Conservation (phyloP, 64 coral and sea anemone species). For the Pocillopora damicornis region DNA sequence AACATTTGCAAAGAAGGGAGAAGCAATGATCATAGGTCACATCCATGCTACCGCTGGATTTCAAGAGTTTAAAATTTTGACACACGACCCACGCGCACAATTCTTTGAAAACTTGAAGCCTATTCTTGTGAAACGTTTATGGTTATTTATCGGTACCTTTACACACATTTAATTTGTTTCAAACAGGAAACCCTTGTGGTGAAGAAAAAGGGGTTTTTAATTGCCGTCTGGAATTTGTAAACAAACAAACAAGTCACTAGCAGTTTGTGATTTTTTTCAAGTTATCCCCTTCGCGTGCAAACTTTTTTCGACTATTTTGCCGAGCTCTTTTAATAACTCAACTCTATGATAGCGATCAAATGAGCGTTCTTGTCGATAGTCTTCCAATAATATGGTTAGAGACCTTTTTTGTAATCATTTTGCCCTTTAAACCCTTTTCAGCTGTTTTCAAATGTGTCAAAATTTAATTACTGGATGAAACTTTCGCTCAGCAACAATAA, state of each 20-base stretch:
- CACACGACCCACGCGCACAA: background rate
- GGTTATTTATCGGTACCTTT: background rate
- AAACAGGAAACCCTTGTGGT: background rate
- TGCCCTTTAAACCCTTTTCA: background rate
- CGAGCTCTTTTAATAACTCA: background rate
- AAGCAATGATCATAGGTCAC: background rate
- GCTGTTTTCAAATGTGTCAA: too few relatives aligned
- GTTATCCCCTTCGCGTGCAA: background rate
- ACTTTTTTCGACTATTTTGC: background rate
- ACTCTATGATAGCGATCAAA: background rate
- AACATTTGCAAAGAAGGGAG: too few relatives aligned
- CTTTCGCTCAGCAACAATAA: too few relatives aligned
- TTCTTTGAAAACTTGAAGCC: background rate
- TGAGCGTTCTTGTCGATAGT: too few relatives aligned
- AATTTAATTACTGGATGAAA: too few relatives aligned
- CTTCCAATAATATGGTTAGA: too few relatives aligned
- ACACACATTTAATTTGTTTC: background rate
- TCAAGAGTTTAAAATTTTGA: background rate
- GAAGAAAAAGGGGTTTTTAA: background rate
- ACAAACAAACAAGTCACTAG: conserved; percentile 28
- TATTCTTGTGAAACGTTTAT: background rate
- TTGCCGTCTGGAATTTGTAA: background rate
- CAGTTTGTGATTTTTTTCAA: background rate
- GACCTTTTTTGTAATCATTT: background rate
- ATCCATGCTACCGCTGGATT: background rate